A percentile compares a stretch with the other conserved stretches of the same genome.
Evolutionary conservation across 2,888 invertebrate species (phyloP).

Genomic region (Diloba caeruleocephala): DNA sequence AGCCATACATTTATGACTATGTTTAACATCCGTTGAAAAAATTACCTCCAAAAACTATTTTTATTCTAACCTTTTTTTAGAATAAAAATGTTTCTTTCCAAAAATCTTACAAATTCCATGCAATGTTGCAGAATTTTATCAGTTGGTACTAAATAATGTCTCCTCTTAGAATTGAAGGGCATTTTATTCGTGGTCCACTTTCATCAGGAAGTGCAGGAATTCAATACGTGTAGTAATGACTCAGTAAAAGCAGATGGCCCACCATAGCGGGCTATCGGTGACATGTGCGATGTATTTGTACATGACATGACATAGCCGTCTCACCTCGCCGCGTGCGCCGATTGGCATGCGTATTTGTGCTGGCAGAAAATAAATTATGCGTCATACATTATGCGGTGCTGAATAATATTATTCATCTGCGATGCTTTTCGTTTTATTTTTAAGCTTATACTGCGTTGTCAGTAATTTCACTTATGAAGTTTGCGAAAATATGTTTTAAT

Average conservation of each 20-base stretch:
- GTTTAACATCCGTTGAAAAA: too few species aligned
- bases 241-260: conserved; percentile 50
- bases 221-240: conserved; percentile 32
- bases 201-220: conserved; percentile 18
- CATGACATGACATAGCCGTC: conserved; percentile 38
- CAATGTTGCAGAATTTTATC: too few species aligned
- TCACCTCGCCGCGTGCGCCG: conserved; percentile 32
- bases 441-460: conserved; percentile 6
- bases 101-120: too few species aligned
- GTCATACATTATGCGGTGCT: conserved; percentile 30
- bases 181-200: conserved; percentile 17
- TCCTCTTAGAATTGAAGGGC: conserved; percentile 9
- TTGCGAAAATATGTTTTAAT: conserved; percentile 24
- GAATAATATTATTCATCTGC: conserved; percentile 41
- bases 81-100: too few species aligned
- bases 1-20: too few species aligned
- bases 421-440: conserved; percentile 10
- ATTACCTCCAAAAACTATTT: too few species aligned
- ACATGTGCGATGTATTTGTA: conserved; percentile 42
- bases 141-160: too few species aligned
- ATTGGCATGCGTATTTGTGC: conserved; percentile 33
- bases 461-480: conserved; percentile 10
- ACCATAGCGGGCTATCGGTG: conserved; percentile 47
- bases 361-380: conserved; percentile 49
- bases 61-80: too few species aligned